Evolutionary conservation across 2,113 vertebrate genomes (phyloP).

Genomic region (Podarcis muralis): DNA sequence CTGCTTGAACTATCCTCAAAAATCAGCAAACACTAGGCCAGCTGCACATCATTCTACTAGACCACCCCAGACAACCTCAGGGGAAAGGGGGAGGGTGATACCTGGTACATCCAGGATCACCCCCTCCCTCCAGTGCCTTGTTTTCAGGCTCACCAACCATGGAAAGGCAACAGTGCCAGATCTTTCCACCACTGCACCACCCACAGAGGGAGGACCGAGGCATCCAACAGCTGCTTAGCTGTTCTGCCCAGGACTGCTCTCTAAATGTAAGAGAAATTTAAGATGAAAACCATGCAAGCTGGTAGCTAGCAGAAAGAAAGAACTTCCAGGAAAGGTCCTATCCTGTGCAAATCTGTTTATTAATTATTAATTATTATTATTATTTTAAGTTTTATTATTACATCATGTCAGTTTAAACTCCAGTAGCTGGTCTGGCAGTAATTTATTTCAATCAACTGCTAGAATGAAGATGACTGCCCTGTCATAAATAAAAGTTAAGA

Average conservation of each 20-base stretch:
- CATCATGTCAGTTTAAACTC: conserved; percentile 62
- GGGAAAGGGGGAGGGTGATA: no score
- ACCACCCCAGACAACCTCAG: no score
- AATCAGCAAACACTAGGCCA: no score
- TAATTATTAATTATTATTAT: conserved; percentile 39
- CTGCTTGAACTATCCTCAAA: no score
- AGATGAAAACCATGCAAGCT: not conserved
- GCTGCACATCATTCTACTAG: no score
- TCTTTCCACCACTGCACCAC: not conserved
- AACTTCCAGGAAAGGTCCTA: not conserved
- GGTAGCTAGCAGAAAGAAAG: not conserved
- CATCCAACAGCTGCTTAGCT: no score
- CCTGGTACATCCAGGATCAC: no score
- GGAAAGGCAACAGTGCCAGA: not conserved
- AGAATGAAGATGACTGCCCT: conserved; percentile 62
- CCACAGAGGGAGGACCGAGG: no score
- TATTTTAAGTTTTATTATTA: not conserved
- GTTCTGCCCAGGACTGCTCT: no score
- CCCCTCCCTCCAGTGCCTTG: no score
- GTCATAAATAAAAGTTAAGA: conserved; percentile 74
- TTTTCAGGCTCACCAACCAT: no score
- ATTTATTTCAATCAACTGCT: conserved; percentile 76
- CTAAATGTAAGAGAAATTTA: not conserved
- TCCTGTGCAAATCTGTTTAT: conserved; percentile 27
- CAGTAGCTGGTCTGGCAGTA: conserved; percentile 61